These are phyloP conservation scores for Kradibia gibbosae DNA, from an alignment of 1,140 invertebrate species.

Conservation along the genomic window DNA sequence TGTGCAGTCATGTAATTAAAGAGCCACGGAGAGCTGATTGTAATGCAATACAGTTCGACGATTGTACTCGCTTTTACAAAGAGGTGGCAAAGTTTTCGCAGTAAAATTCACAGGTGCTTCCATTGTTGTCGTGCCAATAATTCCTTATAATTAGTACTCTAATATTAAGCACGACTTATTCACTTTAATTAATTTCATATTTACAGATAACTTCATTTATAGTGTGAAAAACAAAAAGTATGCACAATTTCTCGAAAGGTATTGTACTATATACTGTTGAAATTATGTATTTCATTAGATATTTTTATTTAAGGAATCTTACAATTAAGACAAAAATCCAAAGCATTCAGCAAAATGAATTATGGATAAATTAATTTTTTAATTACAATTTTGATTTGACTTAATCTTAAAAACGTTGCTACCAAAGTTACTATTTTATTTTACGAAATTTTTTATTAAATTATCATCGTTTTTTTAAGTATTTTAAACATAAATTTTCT, in stretches of 20 bases:
- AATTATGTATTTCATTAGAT: neutral
- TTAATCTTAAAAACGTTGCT: neutral
- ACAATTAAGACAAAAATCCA: neutral
- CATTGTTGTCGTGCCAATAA: neutral
- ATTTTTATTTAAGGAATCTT: neutral
- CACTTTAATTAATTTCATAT: neutral
- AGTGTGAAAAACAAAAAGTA: neutral
- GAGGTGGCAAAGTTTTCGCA: neutral
- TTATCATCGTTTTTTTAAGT: neutral
- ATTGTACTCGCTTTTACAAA: neutral
- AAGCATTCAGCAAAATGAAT: neutral
- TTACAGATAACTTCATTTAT: neutral
- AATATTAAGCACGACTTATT: neutral
- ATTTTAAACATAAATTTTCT: conserved; percentile 2
- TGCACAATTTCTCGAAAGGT: neutral
- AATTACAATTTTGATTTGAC: neutral
- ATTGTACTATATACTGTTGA: neutral
- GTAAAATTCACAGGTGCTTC: neutral
- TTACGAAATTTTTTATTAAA: neutral
- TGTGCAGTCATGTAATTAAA: conserved; percentile 8
- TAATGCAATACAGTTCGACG: conserved; percentile 17
- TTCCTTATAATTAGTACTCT: neutral
- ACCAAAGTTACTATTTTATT: neutral
- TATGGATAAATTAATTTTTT: neutral
- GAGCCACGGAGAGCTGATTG: neutral